phyloP scores from a whole-genome alignment of 2,113 vertebrate species.

The Xerus inauris region DNA sequence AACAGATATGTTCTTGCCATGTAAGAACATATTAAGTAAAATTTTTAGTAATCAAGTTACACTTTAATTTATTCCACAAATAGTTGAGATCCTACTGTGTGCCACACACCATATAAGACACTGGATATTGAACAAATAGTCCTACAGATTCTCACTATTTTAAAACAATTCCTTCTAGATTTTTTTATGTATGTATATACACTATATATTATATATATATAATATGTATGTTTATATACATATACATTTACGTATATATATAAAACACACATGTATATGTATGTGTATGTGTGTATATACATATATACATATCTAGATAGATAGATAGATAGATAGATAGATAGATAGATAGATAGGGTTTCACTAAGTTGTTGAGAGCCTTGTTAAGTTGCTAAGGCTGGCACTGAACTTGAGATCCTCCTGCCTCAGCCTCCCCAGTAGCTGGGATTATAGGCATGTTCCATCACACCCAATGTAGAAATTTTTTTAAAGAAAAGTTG shows the following conservation, averaged over 20 bases:
- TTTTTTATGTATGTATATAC: too few relatives aligned
- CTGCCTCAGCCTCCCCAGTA: not conserved
- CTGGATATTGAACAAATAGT: conserved; percentile 14
- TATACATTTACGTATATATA: too few relatives aligned
- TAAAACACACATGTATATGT: too few relatives aligned
- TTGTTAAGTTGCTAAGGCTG: not conserved
- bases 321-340: too few relatives aligned
- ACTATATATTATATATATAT: too few relatives aligned
- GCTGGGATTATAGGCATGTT: not conserved
- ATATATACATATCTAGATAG: too few relatives aligned
- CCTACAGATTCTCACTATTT: not conserved
- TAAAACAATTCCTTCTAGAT: not conserved
- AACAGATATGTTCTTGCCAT: conserved; percentile 42
- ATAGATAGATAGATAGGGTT: too few relatives aligned
- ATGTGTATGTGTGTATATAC: too few relatives aligned
- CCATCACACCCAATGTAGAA: not conserved
- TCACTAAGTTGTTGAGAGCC: not conserved
- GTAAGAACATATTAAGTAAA: conserved; percentile 14
- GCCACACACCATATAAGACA: not conserved
- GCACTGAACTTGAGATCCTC: not conserved
- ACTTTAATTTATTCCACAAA: conserved; percentile 35
- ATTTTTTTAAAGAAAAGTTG: too few relatives aligned
- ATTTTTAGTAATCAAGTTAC: conserved; percentile 48
- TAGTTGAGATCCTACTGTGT: not conserved
- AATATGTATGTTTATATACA: too few relatives aligned